Conservation (phyloP, 1,140 invertebrate genomes). For the Lutraria rhynchaena region DNA sequence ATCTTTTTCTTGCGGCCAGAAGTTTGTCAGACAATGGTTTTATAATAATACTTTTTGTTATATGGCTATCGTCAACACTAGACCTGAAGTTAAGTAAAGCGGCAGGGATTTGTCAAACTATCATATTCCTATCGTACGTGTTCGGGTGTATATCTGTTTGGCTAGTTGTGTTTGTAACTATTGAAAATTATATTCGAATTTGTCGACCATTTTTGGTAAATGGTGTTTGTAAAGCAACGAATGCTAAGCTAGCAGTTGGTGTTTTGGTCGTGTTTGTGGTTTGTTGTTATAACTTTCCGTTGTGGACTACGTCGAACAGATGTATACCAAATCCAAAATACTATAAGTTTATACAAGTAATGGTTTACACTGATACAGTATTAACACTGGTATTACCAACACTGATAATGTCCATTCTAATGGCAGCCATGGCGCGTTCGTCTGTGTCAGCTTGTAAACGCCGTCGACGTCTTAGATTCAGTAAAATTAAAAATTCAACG, state of each 20-base stretch:
- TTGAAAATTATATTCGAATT: slow-evolving; percentile 76
- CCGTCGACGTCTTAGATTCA: slow-evolving; percentile 44
- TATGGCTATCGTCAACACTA: slow-evolving; percentile 83
- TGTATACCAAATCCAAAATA: slow-evolving; percentile 51
- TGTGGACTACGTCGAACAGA: slow-evolving; percentile 65
- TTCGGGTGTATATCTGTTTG: slow-evolving; percentile 80
- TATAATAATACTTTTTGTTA: slow-evolving; percentile 69
- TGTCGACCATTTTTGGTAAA: slow-evolving; percentile 73
- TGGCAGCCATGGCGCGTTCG: slow-evolving; percentile 34
- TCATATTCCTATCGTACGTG: slow-evolving; percentile 76
- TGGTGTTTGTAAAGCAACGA: slow-evolving; percentile 70
- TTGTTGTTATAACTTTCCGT: slow-evolving; percentile 71
- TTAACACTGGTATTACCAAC: slow-evolving; percentile 84
- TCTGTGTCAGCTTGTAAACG: slow-evolving; percentile 30
- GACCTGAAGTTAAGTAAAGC: slow-evolving; percentile 78
- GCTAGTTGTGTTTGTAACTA: slow-evolving; percentile 76
- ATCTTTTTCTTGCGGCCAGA: slow-evolving; percentile 69
- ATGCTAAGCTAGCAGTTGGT: slow-evolving; percentile 68
- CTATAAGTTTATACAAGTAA: slow-evolving; percentile 81
- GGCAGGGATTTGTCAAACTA: slow-evolving; percentile 74
- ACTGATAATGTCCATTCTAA: slow-evolving; percentile 75
- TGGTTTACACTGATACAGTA: slow-evolving; percentile 84
- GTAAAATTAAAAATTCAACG: slow-evolving; percentile 5
- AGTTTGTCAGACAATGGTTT: slow-evolving; percentile 69
- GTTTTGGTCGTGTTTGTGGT: slow-evolving; percentile 64